Evolutionary conservation across 1,140 invertebrate species (phyloP).

Genomic region (Luehdorfia chinensis): DNA sequence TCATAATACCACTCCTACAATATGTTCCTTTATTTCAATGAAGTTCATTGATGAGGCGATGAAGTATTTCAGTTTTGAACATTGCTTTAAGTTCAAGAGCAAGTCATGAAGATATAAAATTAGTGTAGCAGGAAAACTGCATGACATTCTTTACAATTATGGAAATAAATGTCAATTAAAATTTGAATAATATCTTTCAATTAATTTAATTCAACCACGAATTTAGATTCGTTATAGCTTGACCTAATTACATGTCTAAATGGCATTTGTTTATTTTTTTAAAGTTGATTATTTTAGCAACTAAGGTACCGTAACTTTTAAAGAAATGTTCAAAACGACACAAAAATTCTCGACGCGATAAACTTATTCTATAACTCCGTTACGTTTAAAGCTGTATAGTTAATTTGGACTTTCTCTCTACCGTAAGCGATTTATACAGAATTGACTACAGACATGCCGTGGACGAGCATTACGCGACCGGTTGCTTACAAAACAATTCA

Average conservation of each 20-base stretch:
- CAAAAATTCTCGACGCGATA: no score
- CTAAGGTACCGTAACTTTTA: no score
- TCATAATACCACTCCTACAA: constrained; percentile 5
- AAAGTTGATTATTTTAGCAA: no score
- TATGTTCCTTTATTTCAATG: constrained; percentile 12
- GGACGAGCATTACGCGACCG: not conserved
- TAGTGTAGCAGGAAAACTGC: constrained; percentile 1
- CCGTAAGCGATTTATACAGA: not conserved
- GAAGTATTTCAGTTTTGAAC: constrained; percentile 10
- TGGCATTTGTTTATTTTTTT: no score
- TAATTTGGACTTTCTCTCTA: constrained; percentile 2
- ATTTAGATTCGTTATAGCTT: no score
- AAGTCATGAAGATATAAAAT: not conserved
- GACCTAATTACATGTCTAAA: no score
- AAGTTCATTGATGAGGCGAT: constrained; percentile 9
- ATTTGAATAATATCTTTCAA: not conserved
- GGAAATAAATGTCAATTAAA: not conserved
- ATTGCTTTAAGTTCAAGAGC: constrained; percentile 10
- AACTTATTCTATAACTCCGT: no score
- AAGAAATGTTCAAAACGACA: no score
- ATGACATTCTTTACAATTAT: not conserved
- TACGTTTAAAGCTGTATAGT: not conserved
- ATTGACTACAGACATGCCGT: not conserved
- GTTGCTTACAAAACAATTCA: no score
- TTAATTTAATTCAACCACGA: no score